Base-by-base conservation (phyloP, 2,113 vertebrate genomes). In the Grus americana region DNA sequence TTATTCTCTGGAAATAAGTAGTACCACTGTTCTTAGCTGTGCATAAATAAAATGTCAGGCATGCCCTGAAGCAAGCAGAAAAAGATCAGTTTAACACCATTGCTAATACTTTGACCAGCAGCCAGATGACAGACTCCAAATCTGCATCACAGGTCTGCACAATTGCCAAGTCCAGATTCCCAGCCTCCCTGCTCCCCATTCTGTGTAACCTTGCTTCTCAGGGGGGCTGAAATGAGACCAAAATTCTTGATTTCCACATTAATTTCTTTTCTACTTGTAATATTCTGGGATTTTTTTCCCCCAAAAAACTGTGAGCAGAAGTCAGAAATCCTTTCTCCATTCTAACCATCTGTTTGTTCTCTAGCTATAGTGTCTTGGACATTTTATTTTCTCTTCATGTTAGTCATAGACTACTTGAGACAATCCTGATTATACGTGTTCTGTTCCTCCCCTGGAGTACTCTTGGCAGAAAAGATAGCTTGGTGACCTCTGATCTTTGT, bases 1-100 rank as follows among this genome's bases (percentile, higher is more conserved):
- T 95, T 90, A 21, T 78, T 88, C 75, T 68, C 82, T 57, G 67
- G 91, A 57, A 84, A 62, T 74, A 57, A 79, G 55, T 7, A 66
- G 24, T 27, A 36, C 62, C 18, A 7, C 74, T 79, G 34, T 52
- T 85, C 46, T 57, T 61, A 74, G 68, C 75, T n/a, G 10, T 30
- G 76, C 61, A 38, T 46, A 38, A 74, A 74, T 59, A 50, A 80
- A 36, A 82, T 83, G 42, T 55, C 85, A 83, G 88, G 52, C 36
- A 5, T 62, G 78, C 65, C 91, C 86, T 36, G 74, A 29, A 80
- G 88, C 44, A 38, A 88, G 79, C 66, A 54, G 58, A 8, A 62
- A 47, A 59, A 26, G 68, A 79, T 68, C 30, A 62, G 58, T 74
- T 83, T 38, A 70, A 79, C 54, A 30, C 38, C 32, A 11, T 5